Percentiles rank a stretch among this genome's conserved stretches.
Conservation (phyloP, 2,113 vertebrate species). For the Hemiprocne comata region DNA sequence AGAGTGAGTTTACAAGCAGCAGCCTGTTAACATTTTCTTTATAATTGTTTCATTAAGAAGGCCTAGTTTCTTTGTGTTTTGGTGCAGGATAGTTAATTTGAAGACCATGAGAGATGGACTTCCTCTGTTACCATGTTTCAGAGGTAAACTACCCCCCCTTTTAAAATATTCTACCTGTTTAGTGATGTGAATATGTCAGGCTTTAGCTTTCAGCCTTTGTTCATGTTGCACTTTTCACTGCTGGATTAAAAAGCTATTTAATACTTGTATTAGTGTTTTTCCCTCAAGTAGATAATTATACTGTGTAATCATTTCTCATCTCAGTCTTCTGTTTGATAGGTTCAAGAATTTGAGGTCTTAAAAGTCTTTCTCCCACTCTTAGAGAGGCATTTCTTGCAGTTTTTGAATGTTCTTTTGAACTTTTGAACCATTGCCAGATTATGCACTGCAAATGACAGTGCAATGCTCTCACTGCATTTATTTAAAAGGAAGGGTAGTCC, state of each 20-base stretch:
- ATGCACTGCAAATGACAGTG: background rate
- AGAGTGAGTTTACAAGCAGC: background rate
- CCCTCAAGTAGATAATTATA: background rate
- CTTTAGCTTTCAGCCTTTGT: background rate
- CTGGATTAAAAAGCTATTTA: background rate
- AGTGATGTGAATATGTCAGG: background rate
- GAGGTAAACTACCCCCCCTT: background rate
- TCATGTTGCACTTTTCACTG: background rate
- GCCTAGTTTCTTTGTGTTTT: background rate
- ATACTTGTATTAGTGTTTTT: background rate
- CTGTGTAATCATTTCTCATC: background rate
- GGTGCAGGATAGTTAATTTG: background rate
- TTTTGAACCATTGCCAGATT: background rate
- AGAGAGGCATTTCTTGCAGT: background rate
- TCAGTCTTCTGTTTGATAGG: background rate
- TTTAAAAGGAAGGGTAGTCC: background rate
- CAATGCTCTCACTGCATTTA: background rate
- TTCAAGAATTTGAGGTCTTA: background rate
- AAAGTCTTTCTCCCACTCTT: background rate
- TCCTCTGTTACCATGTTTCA: background rate
- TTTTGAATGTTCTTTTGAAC: background rate
- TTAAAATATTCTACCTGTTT: background rate
- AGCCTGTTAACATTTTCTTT: slow-evolving; percentile 10
- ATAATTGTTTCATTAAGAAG: slow-evolving; percentile 10
- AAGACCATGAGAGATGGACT: background rate